Conservation (phyloP, 35 echinoderm and acorn worm species). For the Amphiura filiformis region DNA sequence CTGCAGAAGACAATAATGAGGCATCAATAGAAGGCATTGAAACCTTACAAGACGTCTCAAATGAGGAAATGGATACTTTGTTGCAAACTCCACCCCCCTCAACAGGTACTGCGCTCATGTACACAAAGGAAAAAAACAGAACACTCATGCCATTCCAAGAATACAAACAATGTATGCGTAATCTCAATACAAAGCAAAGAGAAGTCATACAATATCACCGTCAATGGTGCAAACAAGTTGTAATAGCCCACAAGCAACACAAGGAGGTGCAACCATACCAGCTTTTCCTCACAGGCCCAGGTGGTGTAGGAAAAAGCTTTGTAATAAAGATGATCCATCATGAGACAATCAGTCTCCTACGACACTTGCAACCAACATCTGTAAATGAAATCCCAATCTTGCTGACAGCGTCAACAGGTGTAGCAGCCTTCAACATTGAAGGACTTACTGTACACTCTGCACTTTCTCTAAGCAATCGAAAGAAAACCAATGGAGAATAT, state of each 20-base stretch:
- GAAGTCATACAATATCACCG: neutral
- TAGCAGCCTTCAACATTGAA: slow-evolving; percentile 67
- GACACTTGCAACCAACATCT: neutral
- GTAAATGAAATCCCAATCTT: slow-evolving; percentile 34
- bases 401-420: slow-evolving; percentile 47
- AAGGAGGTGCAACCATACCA: neutral
- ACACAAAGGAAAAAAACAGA: no score
- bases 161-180: neutral
- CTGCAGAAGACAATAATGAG: no score
- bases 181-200: slow-evolving; percentile 17
- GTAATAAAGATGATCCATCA: slow-evolving; percentile 35
- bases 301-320: slow-evolving; percentile 35
- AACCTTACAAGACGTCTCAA: no score
- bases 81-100: no score
- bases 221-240: neutral
- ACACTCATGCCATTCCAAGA: no score
- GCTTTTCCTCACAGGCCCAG: slow-evolving; percentile 39
- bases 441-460: slow-evolving; percentile 61
- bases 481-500: slow-evolving; percentile 27
- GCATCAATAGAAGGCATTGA: no score
- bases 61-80: no score
- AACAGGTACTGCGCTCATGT: no score
- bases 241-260: neutral
- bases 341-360: neutral
- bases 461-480: slow-evolving; percentile 20